Evolutionary conservation across 2,888 invertebrate genomes (phyloP), one percentile per base, ranked within the genome.

Genomic region (Xestia ashworthii): DNA sequence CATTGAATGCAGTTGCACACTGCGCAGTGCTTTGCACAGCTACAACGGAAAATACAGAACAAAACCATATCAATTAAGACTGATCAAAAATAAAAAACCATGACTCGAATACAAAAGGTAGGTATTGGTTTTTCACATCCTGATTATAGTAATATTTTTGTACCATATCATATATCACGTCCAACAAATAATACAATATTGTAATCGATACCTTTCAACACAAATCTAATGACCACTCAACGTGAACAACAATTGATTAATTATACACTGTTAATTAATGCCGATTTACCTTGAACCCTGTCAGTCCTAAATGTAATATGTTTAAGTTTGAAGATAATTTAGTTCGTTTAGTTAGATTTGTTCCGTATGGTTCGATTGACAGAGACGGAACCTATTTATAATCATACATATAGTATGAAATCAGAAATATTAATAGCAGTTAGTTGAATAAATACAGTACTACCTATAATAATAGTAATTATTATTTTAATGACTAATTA

Each of bases 241-340:
- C 25, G 48, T 55, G 64, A 68, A 82, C 53, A 48, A 74, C 66
- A 87, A 86, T 88, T 86, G 87, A 89, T 89, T 90, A 90, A 91
- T 91, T 90, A 89, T 73, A 77, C 75, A 72, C 72, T 71, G 50
- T 80, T 87, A 90, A 90, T 91, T 89, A 90, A 84, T 82, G 72
- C 74, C 41, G 16, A 64, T 74, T 46, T 50, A 74, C 92, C 92
- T 90, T 92, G 92, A 92, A 90, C 92, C 88, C 89, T 91, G 84
- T 71, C 76, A 82, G 81, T 67, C 86, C 86, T 48, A 60, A 87
- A 86, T 85, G 86, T 86, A 87, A 87, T 66, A 73, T 73, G 80
- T 81, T 75, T 78, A 80, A 71, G 75, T 65, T 87, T 81, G 46
- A 83, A 78, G 80, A 86, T 82, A 82, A 81, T 81, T 82, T 78